Evolutionary conservation across 1,140 invertebrate genomes (phyloP), one percentile per base, ranked within the genome.

Genomic region (Homarus americanus): DNA sequence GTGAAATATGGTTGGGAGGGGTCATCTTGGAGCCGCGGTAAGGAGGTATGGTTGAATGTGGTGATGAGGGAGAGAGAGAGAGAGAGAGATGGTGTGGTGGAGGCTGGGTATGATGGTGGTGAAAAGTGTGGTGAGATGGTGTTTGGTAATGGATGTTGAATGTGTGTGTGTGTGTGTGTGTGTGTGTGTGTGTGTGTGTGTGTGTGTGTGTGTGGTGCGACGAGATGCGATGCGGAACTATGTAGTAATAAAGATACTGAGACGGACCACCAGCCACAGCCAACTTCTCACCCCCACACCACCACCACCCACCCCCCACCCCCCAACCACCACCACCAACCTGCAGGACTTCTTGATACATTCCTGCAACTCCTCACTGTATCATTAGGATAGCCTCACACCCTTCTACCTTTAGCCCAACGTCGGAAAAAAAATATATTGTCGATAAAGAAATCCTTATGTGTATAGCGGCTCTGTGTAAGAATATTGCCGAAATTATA

Each of bases 121-220:
- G 53, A 2, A 49, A 49, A 17, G 53, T 58, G 53, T 2, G 53
- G 9, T 2, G 44, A 7, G 44, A 49, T 49, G 44, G 53, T 58
- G 53, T n/a, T n/a, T 58, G 53, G 53, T 58, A 17, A 24, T 58
- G 53, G 53, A 15, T 2, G 53, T 17, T 10, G n/a, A 28, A n/a
- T 66, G 63, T 28, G 63, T 28, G n/a, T n/a, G 63, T 28, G 63
- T 2, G 63, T 28, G n/a, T 1, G 63, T 28, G 5, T 4, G n/a
- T n/a, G n/a, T 66, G 63, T 66, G 24, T 66, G 63, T 58, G 63
- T 66, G 63, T 66, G 24, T 66, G 63, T 66, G 63, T 66, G n/a
- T 66, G 63, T 58, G n/a, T n/a, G 44, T 49, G 44, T 49, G 44
- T 49, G 44, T 7, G 5, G 44, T 49, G 5, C 5, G 66, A 69